phyloP scores from a whole-genome alignment of 2,888 invertebrate genomes.

The Plagodis dolabraria region DNA sequence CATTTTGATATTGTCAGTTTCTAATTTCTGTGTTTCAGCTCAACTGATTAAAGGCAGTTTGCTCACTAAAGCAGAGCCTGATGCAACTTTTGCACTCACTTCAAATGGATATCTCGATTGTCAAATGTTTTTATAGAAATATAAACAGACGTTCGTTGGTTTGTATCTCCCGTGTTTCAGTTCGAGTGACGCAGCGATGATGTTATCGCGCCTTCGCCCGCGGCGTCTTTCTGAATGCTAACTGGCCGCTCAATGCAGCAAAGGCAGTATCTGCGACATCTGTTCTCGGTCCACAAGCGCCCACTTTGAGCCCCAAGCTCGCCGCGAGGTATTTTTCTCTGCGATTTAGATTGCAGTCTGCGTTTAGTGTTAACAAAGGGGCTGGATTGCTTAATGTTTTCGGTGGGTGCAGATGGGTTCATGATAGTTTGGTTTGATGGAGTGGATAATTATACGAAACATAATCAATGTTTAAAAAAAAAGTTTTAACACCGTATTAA shows the following conservation, averaged over 20 bases:
- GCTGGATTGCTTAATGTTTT: constrained; percentile 26
- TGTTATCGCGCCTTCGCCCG: constrained; percentile 76
- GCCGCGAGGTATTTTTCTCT: constrained; percentile 75
- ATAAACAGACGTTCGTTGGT: too few relatives aligned
- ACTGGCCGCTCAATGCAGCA: constrained; percentile 69
- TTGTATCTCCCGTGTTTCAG: constrained; percentile 7
- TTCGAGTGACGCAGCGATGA: constrained; percentile 47
- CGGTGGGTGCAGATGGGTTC: neutral
- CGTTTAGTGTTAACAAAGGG: constrained; percentile 57
- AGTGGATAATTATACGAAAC: neutral
- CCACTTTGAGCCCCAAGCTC: constrained; percentile 59
- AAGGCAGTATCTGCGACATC: constrained; percentile 69
- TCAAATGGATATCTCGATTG: too few relatives aligned
- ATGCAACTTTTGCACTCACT: too few relatives aligned
- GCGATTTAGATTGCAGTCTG: constrained; percentile 73
- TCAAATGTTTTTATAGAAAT: too few relatives aligned
- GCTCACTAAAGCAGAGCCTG: too few relatives aligned
- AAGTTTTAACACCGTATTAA: too few relatives aligned
- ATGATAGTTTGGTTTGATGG: too few relatives aligned
- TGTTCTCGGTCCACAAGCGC: constrained; percentile 39
- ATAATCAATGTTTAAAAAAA: too few relatives aligned
- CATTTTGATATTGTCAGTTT: neutral
- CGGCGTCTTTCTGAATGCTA: constrained; percentile 83
- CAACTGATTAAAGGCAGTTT: neutral
- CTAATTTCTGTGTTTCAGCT: neutral